Evolutionary conservation across 2,888 invertebrate species (phyloP), one percentile per base, ranked within the genome.

Genomic region (Hartigia nigra): DNA sequence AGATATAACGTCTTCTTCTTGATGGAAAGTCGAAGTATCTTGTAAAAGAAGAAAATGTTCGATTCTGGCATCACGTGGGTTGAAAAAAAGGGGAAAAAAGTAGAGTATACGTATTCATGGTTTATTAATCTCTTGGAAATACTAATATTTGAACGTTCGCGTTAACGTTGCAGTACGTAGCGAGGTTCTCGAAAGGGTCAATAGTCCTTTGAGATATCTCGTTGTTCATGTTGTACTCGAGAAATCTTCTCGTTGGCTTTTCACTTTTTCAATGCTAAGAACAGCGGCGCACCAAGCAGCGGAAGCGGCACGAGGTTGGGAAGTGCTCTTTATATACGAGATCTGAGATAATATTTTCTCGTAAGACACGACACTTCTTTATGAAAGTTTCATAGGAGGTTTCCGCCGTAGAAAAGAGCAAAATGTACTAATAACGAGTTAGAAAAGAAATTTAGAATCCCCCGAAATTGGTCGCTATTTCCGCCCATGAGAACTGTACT

Each of bases 291-390:
- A 23, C 39, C 39, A 23, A 39, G 14, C 39, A 39, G 14, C 14
- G 55, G 55, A 55, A 23, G 23, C 55, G 9, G 23, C 55, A 55
- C 23, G 55, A 55, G 9, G 55, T 23, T 55, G 55, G 23, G 14
- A 55, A 55, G 23, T 55, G 23, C 55, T 55, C 55, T 55, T 23
- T 55, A 55, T 55, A 55, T 55, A 55, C 55, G 55, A 72, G 34
- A 72, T 70, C 79, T 77, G 77, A 82, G 83, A 85, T 85, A 83
- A 89, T 88, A 88, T 88, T 89, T 89, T 82, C 87, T 85, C 86
- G 84, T 86, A 84, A 86, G 84, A 84, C 85, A 82, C 82, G 87
- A 88, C 87, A 85, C 85, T 87, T 87, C 85, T 86, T 88, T 88
- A 89, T 87, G 87, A 88, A 88, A 88, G 81, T 88, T 86, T 84